These are phyloP conservation scores for Mallateleia sp. DNA, from an alignment of 2,888 invertebrate species.

Conservation along the genomic window DNA sequence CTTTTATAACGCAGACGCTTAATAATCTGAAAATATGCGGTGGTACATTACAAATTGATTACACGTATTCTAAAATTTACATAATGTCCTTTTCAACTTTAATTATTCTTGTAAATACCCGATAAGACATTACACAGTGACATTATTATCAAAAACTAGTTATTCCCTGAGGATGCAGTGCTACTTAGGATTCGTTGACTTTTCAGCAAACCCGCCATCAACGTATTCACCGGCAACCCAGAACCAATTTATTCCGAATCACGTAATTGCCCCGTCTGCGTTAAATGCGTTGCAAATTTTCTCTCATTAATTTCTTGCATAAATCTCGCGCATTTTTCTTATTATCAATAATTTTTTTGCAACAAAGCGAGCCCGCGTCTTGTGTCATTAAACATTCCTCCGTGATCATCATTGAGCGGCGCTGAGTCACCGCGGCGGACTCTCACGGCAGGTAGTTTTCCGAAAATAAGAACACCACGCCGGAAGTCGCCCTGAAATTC, in stretches of 20 bases:
- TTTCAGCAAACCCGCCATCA: constrained; percentile 3
- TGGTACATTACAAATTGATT: too few species aligned
- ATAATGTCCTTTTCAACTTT: too few species aligned
- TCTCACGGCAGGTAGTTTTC: constrained; percentile 70
- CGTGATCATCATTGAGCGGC: constrained; percentile 51
- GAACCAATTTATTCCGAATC: constrained; percentile 25
- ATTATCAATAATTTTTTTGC: constrained; percentile 26
- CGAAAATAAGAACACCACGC: constrained; percentile 75
- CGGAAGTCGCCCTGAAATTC: constrained; percentile 78
- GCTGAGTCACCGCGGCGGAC: constrained; percentile 66
- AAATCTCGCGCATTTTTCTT: constrained; percentile 30
- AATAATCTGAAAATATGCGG: too few species aligned
- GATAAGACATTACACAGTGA: background rate
- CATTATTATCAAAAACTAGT: constrained; percentile 8
- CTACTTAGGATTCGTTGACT: constrained; percentile 8
- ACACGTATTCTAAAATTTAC: too few species aligned
- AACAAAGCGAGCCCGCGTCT: constrained; percentile 25
- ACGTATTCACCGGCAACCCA: background rate
- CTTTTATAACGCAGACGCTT: too few species aligned
- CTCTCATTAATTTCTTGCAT: constrained; percentile 51
- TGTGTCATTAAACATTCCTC: constrained; percentile 65
- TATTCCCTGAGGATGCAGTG: background rate
- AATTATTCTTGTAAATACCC: too few species aligned
- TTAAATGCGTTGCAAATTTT: constrained; percentile 30
- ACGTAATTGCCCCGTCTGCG: constrained; percentile 15